Evolutionary conservation across 2,113 vertebrate genomes (phyloP).

Genomic region (Ailurus styani): DNA sequence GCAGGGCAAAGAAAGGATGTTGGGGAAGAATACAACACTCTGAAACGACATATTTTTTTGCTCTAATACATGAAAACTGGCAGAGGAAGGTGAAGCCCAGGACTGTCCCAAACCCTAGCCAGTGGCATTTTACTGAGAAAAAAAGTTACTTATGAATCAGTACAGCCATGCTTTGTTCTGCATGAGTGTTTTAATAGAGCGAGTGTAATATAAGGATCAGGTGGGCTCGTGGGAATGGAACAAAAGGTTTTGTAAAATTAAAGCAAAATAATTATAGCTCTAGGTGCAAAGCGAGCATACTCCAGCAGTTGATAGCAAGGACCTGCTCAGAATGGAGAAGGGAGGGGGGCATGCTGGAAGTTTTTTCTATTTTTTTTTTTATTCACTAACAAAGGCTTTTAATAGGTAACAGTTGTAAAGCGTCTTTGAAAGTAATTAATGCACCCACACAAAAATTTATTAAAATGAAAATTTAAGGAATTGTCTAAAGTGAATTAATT

Average conservation of each 20-base stretch:
- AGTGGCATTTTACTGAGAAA: conserved; percentile 75
- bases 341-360: conserved; percentile 72
- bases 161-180: conserved; percentile 88
- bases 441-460: conserved; percentile 77
- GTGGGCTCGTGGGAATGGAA: conserved; percentile 88
- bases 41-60: not conserved
- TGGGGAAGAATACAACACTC: conserved; percentile 52
- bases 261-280: conserved; percentile 90
- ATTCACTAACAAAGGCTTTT: conserved; percentile 65
- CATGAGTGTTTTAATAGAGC: conserved; percentile 88
- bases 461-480: conserved; percentile 82
- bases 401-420: conserved; percentile 71
- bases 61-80: conserved; percentile 61
- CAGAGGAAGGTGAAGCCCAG: conserved; percentile 55
- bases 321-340: conserved; percentile 79
- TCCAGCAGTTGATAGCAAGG: conserved; percentile 83
- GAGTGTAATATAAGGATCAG: conserved; percentile 88
- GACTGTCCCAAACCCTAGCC: conserved; percentile 72
- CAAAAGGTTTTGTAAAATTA: conserved; percentile 90
- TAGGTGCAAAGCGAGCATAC: conserved; percentile 85
- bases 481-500: conserved; percentile 82
- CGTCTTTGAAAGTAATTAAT: conserved; percentile 80
- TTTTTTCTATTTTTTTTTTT: conserved; percentile 49
- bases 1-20: not conserved
- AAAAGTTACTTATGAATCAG: conserved; percentile 86